Evolutionary conservation across 1,140 invertebrate genomes (phyloP), one percentile per base, ranked within the genome.

Genomic region (Pogonomyrmex barbatus): DNA sequence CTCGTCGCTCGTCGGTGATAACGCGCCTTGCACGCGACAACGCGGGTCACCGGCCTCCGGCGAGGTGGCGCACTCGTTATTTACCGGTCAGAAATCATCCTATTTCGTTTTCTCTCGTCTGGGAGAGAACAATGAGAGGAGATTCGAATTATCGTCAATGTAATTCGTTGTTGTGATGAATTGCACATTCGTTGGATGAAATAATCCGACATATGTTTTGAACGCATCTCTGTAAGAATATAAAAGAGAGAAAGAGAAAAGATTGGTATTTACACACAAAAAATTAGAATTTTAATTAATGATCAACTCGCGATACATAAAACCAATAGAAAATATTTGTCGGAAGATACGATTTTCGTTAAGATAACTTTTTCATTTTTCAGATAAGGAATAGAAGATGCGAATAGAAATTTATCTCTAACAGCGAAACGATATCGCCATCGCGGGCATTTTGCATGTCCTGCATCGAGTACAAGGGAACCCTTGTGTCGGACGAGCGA

Each of bases 341-440:
- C 10, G 30, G 9, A n/a, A 42, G 30, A 58, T 62, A 24, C 62
- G 36, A 65, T 88, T 85, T 73, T 71, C 47, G 62, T 62, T 71
- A 70, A 39, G 67, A 30, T 54, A 73, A 12, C 33, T 24, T 47
- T 82, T 82, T 65, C 50, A 33, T 65, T 63, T 52, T 47, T 67
- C 33, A 17, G 52, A 45, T 47, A 30, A 54, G 54, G 17, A 50
- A 17, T 52, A 52, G 71, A 45, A 56, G 60, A 77, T 50, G 63
- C 47, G 63, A 70, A 87, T 83, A 79, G 85, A 52, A 89, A 89
- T 88, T 83, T 89, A 77, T 87, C 77, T 89, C 12, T 24, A 75
- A 54, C 50, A 73, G 85, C 63, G 42, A 89, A 89, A 88, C 82
- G 84, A 79, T 88, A 91, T 86, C 83, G 88, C 89, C 88, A 86